phyloP scores from a whole-genome alignment of 2,888 invertebrate species.

The Serrognathus titanus region DNA sequence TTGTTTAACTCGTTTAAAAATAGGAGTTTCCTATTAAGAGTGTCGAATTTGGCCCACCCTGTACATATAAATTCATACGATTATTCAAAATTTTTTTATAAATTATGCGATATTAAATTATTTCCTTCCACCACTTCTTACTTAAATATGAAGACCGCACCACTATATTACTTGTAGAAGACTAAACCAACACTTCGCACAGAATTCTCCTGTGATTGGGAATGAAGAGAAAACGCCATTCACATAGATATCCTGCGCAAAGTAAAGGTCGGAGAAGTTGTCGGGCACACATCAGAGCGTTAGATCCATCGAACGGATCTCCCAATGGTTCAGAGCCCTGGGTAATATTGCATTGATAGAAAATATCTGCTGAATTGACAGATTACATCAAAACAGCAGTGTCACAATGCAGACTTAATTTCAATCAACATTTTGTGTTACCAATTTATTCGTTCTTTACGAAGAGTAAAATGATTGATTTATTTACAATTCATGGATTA shows the following conservation, averaged over 20 bases:
- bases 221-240: slow-evolving; percentile 53
- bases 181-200: slow-evolving; percentile 57
- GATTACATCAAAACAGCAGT: slow-evolving; percentile 26
- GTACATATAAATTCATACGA: too few species aligned
- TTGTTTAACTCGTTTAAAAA: too few species aligned
- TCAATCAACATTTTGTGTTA: neutral
- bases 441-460: too few species aligned
- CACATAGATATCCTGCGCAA: slow-evolving; percentile 69
- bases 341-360: slow-evolving; percentile 40
- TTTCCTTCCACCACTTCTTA: too few species aligned
- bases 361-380: slow-evolving; percentile 11
- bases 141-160: too few species aligned
- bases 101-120: too few species aligned
- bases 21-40: too few species aligned
- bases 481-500: too few species aligned
- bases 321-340: slow-evolving; percentile 49
- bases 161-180: neutral
- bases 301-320: slow-evolving; percentile 39
- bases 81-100: too few species aligned
- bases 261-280: slow-evolving; percentile 29
- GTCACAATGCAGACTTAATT: slow-evolving; percentile 36
- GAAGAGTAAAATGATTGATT: too few species aligned
- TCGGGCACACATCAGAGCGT: slow-evolving; percentile 50
- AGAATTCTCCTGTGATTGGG: slow-evolving; percentile 86
- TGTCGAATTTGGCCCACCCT: too few species aligned